Base-by-base conservation (phyloP, 1,140 invertebrate genomes). In the Hesperophylax magnus region DNA sequence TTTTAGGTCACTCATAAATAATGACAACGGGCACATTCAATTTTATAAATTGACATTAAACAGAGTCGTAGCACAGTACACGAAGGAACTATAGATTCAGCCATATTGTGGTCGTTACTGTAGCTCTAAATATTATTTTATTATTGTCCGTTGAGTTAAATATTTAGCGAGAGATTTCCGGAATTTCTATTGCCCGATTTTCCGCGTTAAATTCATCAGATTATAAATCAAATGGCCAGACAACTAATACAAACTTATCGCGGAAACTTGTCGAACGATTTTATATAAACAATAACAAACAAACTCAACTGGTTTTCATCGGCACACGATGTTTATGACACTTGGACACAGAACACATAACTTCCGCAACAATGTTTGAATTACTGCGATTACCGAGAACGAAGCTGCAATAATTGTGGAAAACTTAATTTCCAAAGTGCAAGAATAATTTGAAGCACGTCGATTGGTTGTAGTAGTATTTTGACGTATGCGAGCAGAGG, bases 1-100 rank as follows among this genome's bases (percentile, higher is more conserved):
- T 67, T 72, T 72, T 53, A 54, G 69, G 69, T 53, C 69, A 72
- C 69, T 72, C 69, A 72, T 72, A 72, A 72, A 71, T 52, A 39
- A 20, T 39, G 18, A 47, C 67, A 71, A 54, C 5, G 11, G 17
- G 18, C 69, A 72, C 69, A 72, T 52, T 14, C 69, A 72, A 72
- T 56, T 72, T 54, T 72, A 53, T 54, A 72, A 72, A 72, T 72
- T 72, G 69, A 72, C 69, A 20, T 56, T 56, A 72, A 72, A 52
- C 56, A n/a, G 52, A 52, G 52, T 20, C 69, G 47, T 53, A 7
- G 18, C 47, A 22, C 17, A 27, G 15, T 72, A n/a, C 52, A 15
- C 11, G 6, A 27, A 24, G 20, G 69, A 18, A 22, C 52, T 22
- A 72, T n/a, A 14, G 18, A 72, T 14, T 31, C 20, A 53, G 47